Base-by-base conservation (phyloP, 2,888 invertebrate genomes). In the Tortricodes alternella region DNA sequence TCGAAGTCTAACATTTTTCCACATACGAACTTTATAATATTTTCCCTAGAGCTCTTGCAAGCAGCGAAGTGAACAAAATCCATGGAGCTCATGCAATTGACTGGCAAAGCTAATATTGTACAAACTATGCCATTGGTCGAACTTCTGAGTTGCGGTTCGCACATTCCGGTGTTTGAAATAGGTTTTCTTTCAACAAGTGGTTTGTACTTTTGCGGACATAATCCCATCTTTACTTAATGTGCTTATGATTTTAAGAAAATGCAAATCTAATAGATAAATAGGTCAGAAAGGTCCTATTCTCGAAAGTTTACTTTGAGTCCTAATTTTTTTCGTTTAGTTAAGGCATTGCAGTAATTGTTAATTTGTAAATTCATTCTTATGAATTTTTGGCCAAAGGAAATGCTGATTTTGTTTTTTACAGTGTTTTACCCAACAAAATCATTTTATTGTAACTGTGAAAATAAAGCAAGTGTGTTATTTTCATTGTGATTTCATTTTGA, bases 21-120 rank as follows among this genome's bases (percentile, higher is more conserved):
- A 13, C 21, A 24, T 18, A 21, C 13, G n/a, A 35, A n/a, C 11
- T 39, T 21, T 27, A 13, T 34, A n/a, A 35, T 16, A 34, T 32
- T 16, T 34, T 34, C 9, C 23, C 13, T 23, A 8, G 7, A 7
- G 21, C 15, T 6, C 16, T 21, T 23, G 4, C 15, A 39, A 27
- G 24, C 39, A 27, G 24, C 23, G 23, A 27, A 41, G 23, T 55
- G 35, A 48, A 34, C 15, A 19, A 48, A 48, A 41, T 19, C 41
- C 55, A n/a, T 34, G 13, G 34, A 39, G 39, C 41, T 29, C 16
- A 44, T 38, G 48, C 41, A 48, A 55, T 55, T 48, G 39, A 48
- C 53, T 34, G 48, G 34, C 29, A 41, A 29, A 39, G 38, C 53
- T 53, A 53, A 53, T 55, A 48, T 48, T 35, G 55, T 41, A 48